Evolutionary conservation across 2,797 vertebrate species (phyloP).

Genomic region (Hemibagrus guttatus): DNA sequence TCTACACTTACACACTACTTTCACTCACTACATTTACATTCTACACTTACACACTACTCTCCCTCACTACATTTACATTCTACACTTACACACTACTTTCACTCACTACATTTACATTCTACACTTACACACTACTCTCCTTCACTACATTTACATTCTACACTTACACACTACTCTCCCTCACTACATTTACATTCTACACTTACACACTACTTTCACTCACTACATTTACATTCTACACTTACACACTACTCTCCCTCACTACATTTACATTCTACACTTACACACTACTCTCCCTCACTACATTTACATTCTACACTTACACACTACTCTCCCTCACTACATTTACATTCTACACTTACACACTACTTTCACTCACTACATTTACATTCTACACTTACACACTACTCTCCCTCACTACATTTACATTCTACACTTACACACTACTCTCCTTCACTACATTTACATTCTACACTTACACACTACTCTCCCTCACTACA

Average conservation of each 20-base stretch:
- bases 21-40: neutral
- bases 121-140: too few species aligned
- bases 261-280: too few species aligned
- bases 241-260: too few species aligned
- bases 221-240: too few species aligned
- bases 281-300: neutral
- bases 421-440: neutral
- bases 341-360: neutral
- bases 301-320: neutral
- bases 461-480: neutral
- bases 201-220: too few species aligned
- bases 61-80: too few species aligned
- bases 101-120: too few species aligned
- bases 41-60: neutral
- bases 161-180: too few species aligned
- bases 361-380: neutral
- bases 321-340: neutral
- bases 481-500: neutral
- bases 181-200: too few species aligned
- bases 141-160: too few species aligned
- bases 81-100: too few species aligned
- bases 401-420: neutral
- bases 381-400: neutral
- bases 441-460: neutral
- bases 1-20: neutral